Evolutionary conservation across 2,888 invertebrate genomes (phyloP).

Genomic region (Cantharis rufa): DNA sequence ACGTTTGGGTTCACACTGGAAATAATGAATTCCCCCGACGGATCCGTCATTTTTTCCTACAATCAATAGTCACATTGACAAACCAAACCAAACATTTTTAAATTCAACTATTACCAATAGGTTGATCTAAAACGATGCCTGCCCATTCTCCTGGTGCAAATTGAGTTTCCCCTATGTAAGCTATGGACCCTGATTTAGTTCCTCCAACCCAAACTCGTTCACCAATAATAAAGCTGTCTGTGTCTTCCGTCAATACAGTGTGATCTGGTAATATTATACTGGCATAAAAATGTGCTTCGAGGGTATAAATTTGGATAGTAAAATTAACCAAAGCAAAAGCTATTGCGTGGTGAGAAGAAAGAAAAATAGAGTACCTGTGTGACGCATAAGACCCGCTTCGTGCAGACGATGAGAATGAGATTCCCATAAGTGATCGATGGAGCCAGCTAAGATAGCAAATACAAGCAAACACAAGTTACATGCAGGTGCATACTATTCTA

Average conservation of each 20-base stretch:
- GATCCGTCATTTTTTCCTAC: slow-evolving; percentile 96
- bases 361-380: slow-evolving; percentile 66
- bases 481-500: neutral
- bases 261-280: slow-evolving; percentile 63
- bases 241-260: slow-evolving; percentile 82
- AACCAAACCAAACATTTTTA: too few species aligned
- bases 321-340: slow-evolving; percentile 6
- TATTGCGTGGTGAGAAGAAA: neutral
- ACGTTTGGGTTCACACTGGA: slow-evolving; percentile 88
- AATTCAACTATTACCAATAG: slow-evolving; percentile 71
- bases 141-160: slow-evolving; percentile 99
- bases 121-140: slow-evolving; percentile 93
- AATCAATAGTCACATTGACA: neutral
- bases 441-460: slow-evolving; percentile 55
- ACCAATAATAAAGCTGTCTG: slow-evolving; percentile 94
- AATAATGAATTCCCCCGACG: slow-evolving; percentile 89
- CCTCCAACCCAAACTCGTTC: slow-evolving; percentile 94
- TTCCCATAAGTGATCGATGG: slow-evolving; percentile 77
- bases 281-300: neutral
- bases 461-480: slow-evolving; percentile 30
- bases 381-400: slow-evolving; percentile 75
- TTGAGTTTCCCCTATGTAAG: slow-evolving; percentile 92
- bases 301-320: neutral
- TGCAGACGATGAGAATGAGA: slow-evolving; percentile 72
- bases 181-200: slow-evolving; percentile 87